Evolutionary conservation across 64 coral and sea anemone genomes (phyloP).

Genomic region (Dendrophyllia cribrosa): DNA sequence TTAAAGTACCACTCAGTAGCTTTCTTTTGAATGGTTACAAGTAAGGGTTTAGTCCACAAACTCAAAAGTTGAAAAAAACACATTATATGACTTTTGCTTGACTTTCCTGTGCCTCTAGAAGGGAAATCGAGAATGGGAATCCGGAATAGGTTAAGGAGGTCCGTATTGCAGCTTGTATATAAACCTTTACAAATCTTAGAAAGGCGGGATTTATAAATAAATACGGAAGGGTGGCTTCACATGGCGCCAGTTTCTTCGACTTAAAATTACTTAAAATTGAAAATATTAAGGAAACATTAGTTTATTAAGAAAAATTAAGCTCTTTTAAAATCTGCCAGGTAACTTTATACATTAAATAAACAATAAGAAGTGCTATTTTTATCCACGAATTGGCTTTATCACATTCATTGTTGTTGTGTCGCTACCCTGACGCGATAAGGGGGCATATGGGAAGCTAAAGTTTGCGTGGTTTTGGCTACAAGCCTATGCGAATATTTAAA

Average conservation of each 20-base stretch:
- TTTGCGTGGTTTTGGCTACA: not conserved
- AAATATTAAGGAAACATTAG: not conserved
- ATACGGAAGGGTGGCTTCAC: not conserved
- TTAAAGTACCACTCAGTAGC: no score
- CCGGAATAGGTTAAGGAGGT: no score
- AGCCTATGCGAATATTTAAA: not conserved
- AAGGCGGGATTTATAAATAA: conserved; percentile 6
- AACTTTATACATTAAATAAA: not conserved
- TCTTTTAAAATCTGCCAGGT: not conserved
- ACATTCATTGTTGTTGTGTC: not conserved
- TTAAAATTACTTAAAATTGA: not conserved
- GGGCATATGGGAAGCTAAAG: not conserved
- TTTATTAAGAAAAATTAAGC: not conserved
- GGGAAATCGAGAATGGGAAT: no score
- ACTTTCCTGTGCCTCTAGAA: no score
- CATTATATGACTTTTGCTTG: no score
- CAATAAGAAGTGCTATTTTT: not conserved
- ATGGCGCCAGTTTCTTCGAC: not conserved
- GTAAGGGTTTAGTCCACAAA: no score
- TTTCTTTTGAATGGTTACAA: no score
- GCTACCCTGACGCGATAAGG: not conserved
- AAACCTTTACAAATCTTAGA: not conserved
- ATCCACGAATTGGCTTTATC: not conserved
- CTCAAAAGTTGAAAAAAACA: no score
- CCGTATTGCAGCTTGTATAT: not conserved